phyloP scores from a whole-genome alignment of 2,888 invertebrate species.

The Drosophila anceps region DNA sequence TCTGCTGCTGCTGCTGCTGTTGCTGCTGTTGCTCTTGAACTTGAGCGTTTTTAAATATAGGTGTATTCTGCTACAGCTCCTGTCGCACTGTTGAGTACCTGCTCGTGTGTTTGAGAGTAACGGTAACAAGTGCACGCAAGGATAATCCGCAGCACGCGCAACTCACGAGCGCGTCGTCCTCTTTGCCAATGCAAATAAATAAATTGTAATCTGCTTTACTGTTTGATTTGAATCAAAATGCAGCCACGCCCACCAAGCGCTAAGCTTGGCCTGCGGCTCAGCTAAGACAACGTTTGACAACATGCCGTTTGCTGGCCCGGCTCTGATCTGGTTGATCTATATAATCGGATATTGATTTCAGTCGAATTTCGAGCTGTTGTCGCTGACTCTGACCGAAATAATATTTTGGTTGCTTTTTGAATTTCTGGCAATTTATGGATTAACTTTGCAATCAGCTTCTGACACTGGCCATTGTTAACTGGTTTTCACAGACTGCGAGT shows the following conservation, averaged over 20 bases:
- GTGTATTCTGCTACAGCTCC: conserved; percentile 34
- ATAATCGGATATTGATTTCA: conserved; percentile 82
- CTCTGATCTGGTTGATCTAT: conserved; percentile 70
- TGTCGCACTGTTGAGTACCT: conserved; percentile 28
- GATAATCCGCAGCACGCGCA: conserved; percentile 77
- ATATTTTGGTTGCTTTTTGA: conserved; percentile 82
- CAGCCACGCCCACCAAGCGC: conserved; percentile 72
- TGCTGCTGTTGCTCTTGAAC: conserved; percentile 54
- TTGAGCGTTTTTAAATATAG: conserved; percentile 70
- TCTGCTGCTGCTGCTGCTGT: conserved; percentile 23
- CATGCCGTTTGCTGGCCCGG: conserved; percentile 69
- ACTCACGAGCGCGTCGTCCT: conserved; percentile 47
- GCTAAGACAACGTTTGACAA: conserved; percentile 74
- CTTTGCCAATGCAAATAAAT: conserved; percentile 56
- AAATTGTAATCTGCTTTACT: conserved; percentile 78
- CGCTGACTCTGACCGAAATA: conserved; percentile 64
- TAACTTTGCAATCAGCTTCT: conserved; percentile 70
- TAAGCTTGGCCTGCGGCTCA: conserved; percentile 69
- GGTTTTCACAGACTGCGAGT: not conserved
- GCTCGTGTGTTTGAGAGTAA: conserved; percentile 10
- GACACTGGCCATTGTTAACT: conserved; percentile 40
- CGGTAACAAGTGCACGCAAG: conserved; percentile 66
- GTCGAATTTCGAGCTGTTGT: conserved; percentile 55
- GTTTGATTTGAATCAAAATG: conserved; percentile 79
- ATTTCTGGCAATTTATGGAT: conserved; percentile 77